Conservation (phyloP, 2,888 invertebrate genomes). For the Andricus curvator region DNA sequence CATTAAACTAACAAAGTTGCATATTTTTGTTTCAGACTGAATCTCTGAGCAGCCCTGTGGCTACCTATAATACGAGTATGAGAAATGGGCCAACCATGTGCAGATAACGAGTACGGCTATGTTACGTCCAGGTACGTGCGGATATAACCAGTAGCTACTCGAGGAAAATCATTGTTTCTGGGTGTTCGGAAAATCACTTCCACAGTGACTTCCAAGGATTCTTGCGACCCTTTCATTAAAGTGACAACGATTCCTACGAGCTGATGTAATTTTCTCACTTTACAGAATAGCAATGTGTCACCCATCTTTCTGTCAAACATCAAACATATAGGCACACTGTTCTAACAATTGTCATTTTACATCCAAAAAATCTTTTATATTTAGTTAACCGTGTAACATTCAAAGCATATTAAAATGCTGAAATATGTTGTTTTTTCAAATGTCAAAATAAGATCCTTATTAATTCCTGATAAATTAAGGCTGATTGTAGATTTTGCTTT, state of each 20-base stretch:
- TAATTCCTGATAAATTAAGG: too few species aligned
- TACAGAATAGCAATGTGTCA: background rate
- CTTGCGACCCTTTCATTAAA: background rate
- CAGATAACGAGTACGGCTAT: conserved; percentile 16
- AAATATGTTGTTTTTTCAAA: too few species aligned
- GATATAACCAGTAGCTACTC: background rate
- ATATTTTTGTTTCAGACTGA: conserved; percentile 7
- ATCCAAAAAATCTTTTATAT: background rate
- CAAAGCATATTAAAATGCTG: too few species aligned
- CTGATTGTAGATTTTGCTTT: too few species aligned
- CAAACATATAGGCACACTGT: background rate
- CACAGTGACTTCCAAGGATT: background rate
- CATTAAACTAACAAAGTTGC: conserved; percentile 1
- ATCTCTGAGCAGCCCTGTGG: background rate
- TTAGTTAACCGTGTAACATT: too few species aligned
- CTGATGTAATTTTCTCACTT: background rate
- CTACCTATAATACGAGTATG: background rate
- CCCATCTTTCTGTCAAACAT: background rate
- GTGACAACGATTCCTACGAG: background rate
- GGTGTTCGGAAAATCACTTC: conserved; percentile 18
- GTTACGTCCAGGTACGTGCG: conserved; percentile 7
- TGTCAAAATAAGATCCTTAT: too few species aligned
- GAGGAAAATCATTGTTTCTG: background rate
- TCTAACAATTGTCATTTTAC: background rate
- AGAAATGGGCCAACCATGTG: conserved; percentile 27